These are phyloP conservation scores for Equus quagga DNA, from an alignment of 2,113 vertebrate species.

Conservation along the genomic window DNA sequence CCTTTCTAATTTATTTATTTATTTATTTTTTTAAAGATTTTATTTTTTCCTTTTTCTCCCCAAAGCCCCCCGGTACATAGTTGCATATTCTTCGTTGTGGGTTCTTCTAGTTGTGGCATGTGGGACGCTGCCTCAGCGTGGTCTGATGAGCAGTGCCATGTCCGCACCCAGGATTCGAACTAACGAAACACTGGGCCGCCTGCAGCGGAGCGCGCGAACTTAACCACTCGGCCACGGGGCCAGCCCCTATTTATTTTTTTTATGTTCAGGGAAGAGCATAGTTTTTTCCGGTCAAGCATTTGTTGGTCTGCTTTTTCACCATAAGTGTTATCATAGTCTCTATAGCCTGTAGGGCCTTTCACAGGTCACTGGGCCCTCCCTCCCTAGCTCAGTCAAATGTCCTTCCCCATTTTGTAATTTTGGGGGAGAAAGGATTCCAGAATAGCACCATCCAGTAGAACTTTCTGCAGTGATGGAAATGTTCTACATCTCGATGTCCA, in stretches of 20 bases:
- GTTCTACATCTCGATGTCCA: not conserved
- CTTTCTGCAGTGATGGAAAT: not conserved
- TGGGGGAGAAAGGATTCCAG: not conserved
- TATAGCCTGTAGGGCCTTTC: not conserved
- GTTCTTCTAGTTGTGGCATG: too few relatives aligned
- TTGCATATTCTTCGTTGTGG: too few relatives aligned
- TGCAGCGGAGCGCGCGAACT: too few relatives aligned
- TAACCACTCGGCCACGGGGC: too few relatives aligned
- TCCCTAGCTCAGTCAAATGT: not conserved
- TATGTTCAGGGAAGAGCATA: not conserved
- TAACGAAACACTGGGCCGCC: too few relatives aligned
- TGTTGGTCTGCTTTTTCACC: not conserved
- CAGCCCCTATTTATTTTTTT: not conserved
- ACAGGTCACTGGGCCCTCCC: not conserved
- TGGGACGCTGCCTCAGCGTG: too few relatives aligned
- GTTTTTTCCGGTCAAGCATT: not conserved
- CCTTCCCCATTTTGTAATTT: not conserved
- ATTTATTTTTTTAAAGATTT: not conserved
- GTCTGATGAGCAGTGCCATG: too few relatives aligned
- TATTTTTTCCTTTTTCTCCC: too few relatives aligned
- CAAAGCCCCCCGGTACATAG: too few relatives aligned
- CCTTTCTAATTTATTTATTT: not conserved
- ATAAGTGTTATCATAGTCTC: not conserved
- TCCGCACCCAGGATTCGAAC: too few relatives aligned
- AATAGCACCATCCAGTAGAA: not conserved